phyloP scores from a whole-genome alignment of 2,113 vertebrate genomes.

The Empidonax alnorum region DNA sequence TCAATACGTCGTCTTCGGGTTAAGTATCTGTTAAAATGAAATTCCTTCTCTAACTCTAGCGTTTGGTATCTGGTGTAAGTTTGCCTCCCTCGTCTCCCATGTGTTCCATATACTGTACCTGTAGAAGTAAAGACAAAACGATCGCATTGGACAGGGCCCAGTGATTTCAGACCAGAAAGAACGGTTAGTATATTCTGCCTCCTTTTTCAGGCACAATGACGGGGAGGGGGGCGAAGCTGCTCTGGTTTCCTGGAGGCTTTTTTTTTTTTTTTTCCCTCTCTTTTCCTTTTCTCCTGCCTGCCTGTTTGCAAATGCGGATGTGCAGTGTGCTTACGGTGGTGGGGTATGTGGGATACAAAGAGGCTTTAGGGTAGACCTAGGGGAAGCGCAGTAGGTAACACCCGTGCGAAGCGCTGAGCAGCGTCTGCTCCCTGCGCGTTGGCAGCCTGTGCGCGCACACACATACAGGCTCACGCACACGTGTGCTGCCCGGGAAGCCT shows the following conservation, averaged over 20 bases:
- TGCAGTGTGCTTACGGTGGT: neutral
- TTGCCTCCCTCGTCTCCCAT: conserved; percentile 85
- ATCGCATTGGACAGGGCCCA: conserved; percentile 61
- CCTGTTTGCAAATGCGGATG: neutral
- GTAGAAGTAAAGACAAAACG: conserved; percentile 71
- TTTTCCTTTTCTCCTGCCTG: neutral
- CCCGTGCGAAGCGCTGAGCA: neutral
- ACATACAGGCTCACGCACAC: neutral
- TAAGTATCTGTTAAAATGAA: conserved; percentile 88
- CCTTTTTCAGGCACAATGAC: conserved; percentile 2
- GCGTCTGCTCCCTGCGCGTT: neutral
- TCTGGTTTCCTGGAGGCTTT: neutral
- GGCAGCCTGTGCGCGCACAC: neutral
- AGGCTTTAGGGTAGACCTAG: neutral
- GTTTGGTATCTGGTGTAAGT: conserved; percentile 87
- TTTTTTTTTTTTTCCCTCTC: neutral
- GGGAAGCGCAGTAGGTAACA: neutral
- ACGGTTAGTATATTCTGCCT: neutral
- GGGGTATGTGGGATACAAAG: neutral
- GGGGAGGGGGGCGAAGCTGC: neutral
- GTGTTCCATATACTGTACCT: conserved; percentile 84
- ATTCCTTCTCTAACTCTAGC: conserved; percentile 87
- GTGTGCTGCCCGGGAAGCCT: neutral
- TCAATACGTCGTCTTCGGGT: conserved; percentile 86
- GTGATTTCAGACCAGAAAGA: conserved; percentile 51